These are phyloP conservation scores for Branchinecta lynchi DNA, from an alignment of 1,140 invertebrate species.

Conservation along the genomic window DNA sequence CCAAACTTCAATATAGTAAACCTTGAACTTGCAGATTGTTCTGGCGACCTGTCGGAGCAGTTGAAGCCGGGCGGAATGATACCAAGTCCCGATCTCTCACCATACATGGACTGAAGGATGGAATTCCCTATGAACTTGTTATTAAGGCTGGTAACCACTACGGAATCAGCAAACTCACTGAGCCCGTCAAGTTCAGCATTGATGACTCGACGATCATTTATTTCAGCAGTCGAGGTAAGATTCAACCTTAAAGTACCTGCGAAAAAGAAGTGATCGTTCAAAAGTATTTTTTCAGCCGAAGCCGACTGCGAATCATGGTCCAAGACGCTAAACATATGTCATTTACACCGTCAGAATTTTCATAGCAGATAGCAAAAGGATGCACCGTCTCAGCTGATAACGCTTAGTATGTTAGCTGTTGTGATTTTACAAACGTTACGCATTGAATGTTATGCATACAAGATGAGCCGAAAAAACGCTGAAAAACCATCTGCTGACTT, in stretches of 20 bases:
- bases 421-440: too few species aligned
- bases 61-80: slow-evolving; percentile 45
- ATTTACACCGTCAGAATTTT: too few species aligned
- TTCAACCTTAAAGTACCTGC: background rate
- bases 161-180: slow-evolving; percentile 54
- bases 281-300: too few species aligned
- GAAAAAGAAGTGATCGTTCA: too few species aligned
- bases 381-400: too few species aligned
- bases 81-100: slow-evolving; percentile 49
- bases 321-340: too few species aligned
- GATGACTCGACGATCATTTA: slow-evolving; percentile 46
- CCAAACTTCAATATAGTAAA: background rate
- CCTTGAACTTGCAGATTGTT: slow-evolving; percentile 32
- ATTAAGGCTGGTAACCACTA: slow-evolving; percentile 62
- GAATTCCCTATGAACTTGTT: slow-evolving; percentile 55
- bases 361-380: too few species aligned
- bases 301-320: too few species aligned
- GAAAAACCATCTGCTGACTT: too few species aligned
- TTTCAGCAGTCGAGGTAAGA: slow-evolving; percentile 37
- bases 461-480: too few species aligned
- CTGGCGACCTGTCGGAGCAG: slow-evolving; percentile 34
- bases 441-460: too few species aligned
- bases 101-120: slow-evolving; percentile 49
- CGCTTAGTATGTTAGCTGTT: too few species aligned
- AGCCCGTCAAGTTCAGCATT: slow-evolving; percentile 51